Evolutionary conservation across 2,888 invertebrate genomes (phyloP).

Genomic region (Zootermopsis nevadensis): DNA sequence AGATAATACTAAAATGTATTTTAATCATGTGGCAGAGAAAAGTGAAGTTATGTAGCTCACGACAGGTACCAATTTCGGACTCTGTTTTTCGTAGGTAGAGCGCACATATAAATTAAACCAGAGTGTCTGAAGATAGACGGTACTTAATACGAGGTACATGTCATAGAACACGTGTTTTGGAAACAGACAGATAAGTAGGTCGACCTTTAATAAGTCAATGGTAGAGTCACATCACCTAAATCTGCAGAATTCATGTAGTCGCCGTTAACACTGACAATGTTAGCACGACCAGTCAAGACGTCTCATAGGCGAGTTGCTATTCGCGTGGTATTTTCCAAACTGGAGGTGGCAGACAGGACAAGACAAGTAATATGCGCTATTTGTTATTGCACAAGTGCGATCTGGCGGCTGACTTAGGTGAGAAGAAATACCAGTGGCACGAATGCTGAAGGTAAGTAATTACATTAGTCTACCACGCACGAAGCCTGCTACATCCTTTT

Average conservation of each 20-base stretch:
- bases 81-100: too few relatives aligned
- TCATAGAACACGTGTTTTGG: too few relatives aligned
- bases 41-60: too few relatives aligned
- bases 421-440: background rate
- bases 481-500: constrained; percentile 38
- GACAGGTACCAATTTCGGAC: too few relatives aligned
- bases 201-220: background rate
- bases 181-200: too few relatives aligned
- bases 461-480: constrained; percentile 39
- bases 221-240: background rate
- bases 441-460: constrained; percentile 38
- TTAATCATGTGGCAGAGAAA: too few relatives aligned
- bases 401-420: background rate
- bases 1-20: too few relatives aligned
- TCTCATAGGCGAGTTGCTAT: background rate
- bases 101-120: too few relatives aligned
- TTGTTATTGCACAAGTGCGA: background rate
- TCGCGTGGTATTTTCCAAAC: background rate
- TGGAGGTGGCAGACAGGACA: too few relatives aligned
- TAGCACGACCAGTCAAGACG: background rate
- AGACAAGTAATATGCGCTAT: background rate
- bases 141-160: too few relatives aligned
- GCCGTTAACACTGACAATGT: constrained; percentile 3
- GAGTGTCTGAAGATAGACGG: too few relatives aligned
- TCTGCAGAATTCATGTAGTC: background rate